A percentile compares a stretch with the other conserved stretches of the same genome.
phyloP scores from a whole-genome alignment of 2,888 invertebrate genomes.

The Drosophila neonasuta region DNA sequence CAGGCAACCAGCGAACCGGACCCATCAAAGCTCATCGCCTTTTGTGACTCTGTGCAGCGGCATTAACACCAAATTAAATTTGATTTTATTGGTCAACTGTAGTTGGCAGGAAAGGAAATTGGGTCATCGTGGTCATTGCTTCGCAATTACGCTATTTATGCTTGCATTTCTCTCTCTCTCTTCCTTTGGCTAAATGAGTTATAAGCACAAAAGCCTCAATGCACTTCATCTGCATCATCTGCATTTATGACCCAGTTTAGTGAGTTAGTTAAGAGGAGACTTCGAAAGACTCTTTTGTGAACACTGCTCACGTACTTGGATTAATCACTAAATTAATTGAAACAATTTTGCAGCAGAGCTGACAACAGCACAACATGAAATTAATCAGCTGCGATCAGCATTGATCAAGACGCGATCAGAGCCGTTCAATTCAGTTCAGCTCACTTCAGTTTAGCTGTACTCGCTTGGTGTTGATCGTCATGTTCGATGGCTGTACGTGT shows the following conservation, averaged over 20 bases:
- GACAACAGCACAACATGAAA: conserved; percentile 68
- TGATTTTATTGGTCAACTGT: conserved; percentile 46
- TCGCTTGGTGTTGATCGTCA: conserved; percentile 71
- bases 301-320: conserved; percentile 66
- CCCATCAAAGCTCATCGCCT: conserved; percentile 70
- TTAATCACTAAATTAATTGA: conserved; percentile 78
- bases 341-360: conserved; percentile 73
- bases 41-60: conserved; percentile 57
- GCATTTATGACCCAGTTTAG: conserved; percentile 70
- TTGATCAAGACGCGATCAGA: conserved; percentile 28
- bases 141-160: conserved; percentile 31
- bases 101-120: conserved; percentile 48
- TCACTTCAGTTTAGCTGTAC: not conserved
- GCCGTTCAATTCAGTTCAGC: conserved; percentile 12
- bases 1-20: conserved; percentile 26
- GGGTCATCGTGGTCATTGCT: conserved; percentile 49
- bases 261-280: conserved; percentile 6
- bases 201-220: conserved; percentile 40
- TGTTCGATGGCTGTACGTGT: conserved; percentile 72
- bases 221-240: conserved; percentile 51
- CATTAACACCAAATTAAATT: conserved; percentile 73
- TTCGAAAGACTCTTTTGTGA: conserved; percentile 26
- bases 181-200: conserved; percentile 49
- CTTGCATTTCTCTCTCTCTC: conserved; percentile 3
- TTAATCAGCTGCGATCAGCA: conserved; percentile 63